Conservation (phyloP, 2,888 invertebrate genomes). For the Leptura quadrifasciata region DNA sequence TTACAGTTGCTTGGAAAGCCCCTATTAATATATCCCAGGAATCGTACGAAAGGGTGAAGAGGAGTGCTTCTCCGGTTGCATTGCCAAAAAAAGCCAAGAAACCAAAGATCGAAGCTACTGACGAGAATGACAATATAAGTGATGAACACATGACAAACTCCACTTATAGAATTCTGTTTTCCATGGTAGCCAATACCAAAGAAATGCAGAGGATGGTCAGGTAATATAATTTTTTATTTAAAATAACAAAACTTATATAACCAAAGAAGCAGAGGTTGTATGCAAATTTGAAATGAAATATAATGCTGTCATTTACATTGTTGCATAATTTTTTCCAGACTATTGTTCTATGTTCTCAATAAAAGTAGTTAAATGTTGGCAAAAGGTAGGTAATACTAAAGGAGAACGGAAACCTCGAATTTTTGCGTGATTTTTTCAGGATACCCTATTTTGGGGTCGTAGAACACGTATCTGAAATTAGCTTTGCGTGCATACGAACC, state of each 20-base stretch:
- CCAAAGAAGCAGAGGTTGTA: not conserved
- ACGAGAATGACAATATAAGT: slow-evolving; percentile 67
- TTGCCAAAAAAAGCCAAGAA: slow-evolving; percentile 78
- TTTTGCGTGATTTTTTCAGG: no score
- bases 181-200: slow-evolving; percentile 71
- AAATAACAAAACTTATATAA: no score
- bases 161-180: slow-evolving; percentile 77
- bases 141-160: slow-evolving; percentile 68
- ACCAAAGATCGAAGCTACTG: slow-evolving; percentile 71
- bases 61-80: slow-evolving; percentile 77
- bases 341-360: no score
- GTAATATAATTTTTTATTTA: slow-evolving; percentile 66
- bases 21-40: slow-evolving; percentile 93
- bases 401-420: no score
- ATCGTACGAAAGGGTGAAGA: slow-evolving; percentile 88
- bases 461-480: no score
- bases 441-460: no score
- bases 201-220: slow-evolving; percentile 74
- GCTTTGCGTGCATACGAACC: no score
- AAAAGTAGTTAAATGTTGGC: no score
- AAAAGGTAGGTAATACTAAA: no score
- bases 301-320: no score
- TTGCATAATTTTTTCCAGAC: no score
- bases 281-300: no score
- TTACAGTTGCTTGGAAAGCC: slow-evolving; percentile 92